Base-by-base conservation (phyloP, 2,797 vertebrate species). In the Tokudaia tokunoshimensis region DNA sequence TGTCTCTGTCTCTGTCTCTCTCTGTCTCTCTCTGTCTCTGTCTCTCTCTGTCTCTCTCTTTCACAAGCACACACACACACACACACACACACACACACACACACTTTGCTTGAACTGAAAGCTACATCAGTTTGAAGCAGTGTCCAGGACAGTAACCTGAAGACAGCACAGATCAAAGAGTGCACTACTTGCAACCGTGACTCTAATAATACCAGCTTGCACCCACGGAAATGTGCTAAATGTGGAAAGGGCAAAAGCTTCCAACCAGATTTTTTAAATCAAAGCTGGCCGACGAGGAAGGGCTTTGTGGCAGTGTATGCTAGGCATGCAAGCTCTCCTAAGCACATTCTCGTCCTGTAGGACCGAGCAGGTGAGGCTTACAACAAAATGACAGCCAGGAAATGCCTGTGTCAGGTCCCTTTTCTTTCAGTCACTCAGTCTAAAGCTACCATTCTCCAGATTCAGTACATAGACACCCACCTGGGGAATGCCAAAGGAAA, bases 281-380 rank as follows among this genome's bases (percentile, higher is more conserved):
- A 63, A 94, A 86, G 88, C 94, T 9, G 72, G 37, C n/a, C 3
- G 15, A 14, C 82, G 12, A 52, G 55, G 65, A 84, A 47, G 55
- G 13, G 29, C 79, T 72, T 41, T 31, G 29, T 1, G 61, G 1
- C 0, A 0, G 82, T 8, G 1, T 59, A 67, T 55, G 76, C 47
- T 78, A 67, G 88, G 91, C 95, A 81, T 79, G 83, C 24, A 26
- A 22, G 47, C 29, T 12, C 74, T 67, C 20, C 79, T 57, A 81
- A 57, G 75, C 47, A 37, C 87, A 94, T 83, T 57, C 89, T n/a
- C 47, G 44, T 29, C 70, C 84, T 90, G 31, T 19, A 22, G 7
- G 74, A 26, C 91, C 3, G 91, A 94, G 80, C 94, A 96, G 95
- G 93, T 92, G 95, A 94, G 0, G 72, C 61, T 80, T 11, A 44